Evolutionary conservation across 2,888 invertebrate species (phyloP).

Genomic region (Aelia acuminata): DNA sequence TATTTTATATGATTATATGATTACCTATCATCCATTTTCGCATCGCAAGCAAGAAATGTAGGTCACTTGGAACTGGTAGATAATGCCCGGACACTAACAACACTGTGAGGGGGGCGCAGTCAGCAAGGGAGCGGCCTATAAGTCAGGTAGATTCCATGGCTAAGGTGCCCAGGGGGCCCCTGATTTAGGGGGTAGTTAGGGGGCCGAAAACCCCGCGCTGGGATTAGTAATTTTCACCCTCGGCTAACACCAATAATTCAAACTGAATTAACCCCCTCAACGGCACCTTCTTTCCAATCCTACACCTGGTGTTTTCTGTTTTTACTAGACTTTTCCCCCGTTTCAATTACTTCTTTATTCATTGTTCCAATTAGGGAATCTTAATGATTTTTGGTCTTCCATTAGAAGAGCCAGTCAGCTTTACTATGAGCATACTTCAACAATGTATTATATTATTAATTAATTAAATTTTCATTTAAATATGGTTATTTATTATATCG

Average conservation of each 20-base stretch:
- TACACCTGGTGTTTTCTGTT: background rate
- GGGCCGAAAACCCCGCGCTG: slow-evolving; percentile 26
- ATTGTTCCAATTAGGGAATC: background rate
- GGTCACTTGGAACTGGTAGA: background rate
- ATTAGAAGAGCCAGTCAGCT: background rate
- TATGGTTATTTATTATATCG: too few relatives aligned
- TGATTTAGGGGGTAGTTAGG: slow-evolving; percentile 27
- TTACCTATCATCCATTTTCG: too few relatives aligned
- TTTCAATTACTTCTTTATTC: background rate
- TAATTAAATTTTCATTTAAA: too few relatives aligned
- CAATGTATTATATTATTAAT: background rate
- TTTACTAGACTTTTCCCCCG: background rate
- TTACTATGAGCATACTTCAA: background rate
- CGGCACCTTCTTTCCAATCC: background rate
- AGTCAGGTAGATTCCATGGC: slow-evolving; percentile 33
- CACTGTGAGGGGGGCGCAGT: background rate
- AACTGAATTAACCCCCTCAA: slow-evolving; percentile 42
- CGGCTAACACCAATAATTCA: slow-evolving; percentile 46
- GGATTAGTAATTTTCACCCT: slow-evolving; percentile 47
- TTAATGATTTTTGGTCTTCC: background rate
- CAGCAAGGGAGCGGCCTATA: slow-evolving; percentile 5
- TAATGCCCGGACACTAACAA: background rate
- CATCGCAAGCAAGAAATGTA: too few relatives aligned
- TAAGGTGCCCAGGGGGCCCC: slow-evolving; percentile 25
- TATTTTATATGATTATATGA: too few relatives aligned